Evolutionary conservation across 2,888 invertebrate species (phyloP).

Genomic region (Griposia aprilina): DNA sequence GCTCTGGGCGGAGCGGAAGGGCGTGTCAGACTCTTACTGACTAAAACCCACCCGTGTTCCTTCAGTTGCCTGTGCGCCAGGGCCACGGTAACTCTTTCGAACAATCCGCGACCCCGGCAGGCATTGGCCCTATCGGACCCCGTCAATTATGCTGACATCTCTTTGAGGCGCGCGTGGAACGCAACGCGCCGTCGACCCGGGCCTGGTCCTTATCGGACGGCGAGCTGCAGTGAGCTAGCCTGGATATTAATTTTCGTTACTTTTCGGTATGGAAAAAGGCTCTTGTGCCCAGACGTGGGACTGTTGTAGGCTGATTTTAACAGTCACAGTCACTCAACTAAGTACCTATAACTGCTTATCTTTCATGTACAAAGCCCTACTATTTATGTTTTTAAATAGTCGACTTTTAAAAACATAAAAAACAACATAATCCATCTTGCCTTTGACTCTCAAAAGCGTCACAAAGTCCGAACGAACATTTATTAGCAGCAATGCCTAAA

Average conservation of each 20-base stretch:
- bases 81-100: no score
- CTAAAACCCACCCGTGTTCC: no score
- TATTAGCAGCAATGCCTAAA: conserved; percentile 22
- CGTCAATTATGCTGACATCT: no score
- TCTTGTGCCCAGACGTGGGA: not conserved
- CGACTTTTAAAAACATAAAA: not conserved
- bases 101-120: no score
- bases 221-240: not conserved
- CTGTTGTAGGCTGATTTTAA: not conserved
- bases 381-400: not conserved
- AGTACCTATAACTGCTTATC: not conserved
- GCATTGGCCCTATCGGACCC: no score
- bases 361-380: not conserved
- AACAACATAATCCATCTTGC: conserved; percentile 1
- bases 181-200: no score
- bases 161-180: no score
- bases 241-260: not conserved
- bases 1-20: no score
- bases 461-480: conserved; percentile 35
- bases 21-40: no score
- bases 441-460: conserved; percentile 17
- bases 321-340: not conserved
- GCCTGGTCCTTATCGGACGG: no score
- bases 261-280: not conserved
- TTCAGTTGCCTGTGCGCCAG: no score